phyloP scores from a whole-genome alignment of 2,113 vertebrate genomes.

The Buteo buteo region DNA sequence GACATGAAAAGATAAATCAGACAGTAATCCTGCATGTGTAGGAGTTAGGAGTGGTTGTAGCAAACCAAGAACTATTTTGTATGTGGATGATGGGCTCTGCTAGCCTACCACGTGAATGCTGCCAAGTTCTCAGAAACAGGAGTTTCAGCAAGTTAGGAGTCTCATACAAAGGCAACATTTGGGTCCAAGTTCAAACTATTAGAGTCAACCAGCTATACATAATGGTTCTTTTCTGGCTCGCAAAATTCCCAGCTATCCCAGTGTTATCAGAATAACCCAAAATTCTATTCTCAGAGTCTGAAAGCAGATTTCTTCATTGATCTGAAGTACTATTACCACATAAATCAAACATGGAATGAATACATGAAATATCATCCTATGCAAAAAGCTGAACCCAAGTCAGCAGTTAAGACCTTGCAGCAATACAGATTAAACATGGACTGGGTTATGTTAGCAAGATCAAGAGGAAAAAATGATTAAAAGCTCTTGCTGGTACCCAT shows the following conservation, averaged over 20 bases:
- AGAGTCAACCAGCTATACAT: neutral
- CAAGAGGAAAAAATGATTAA: neutral
- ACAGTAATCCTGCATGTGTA: neutral
- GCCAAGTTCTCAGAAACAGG: neutral
- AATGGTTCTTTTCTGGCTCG: neutral
- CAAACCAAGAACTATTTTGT: neutral
- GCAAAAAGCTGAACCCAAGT: neutral
- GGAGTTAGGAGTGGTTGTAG: neutral
- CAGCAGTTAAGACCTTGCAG: neutral
- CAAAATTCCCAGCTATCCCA: neutral
- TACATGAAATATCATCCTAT: neutral
- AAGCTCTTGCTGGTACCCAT: neutral
- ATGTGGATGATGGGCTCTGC: neutral
- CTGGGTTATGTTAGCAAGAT: neutral
- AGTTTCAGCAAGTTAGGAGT: neutral
- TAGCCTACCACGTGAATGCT: neutral
- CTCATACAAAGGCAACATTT: neutral
- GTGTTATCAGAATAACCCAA: neutral
- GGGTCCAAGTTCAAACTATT: neutral
- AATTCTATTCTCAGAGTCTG: neutral
- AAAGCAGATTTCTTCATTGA: neutral
- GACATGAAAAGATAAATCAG: neutral
- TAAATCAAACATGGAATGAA: neutral
- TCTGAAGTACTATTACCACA: neutral
- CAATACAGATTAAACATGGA: neutral